Evolutionary conservation across 2,888 invertebrate genomes (phyloP).

Genomic region (Teinopalpus imperialis): DNA sequence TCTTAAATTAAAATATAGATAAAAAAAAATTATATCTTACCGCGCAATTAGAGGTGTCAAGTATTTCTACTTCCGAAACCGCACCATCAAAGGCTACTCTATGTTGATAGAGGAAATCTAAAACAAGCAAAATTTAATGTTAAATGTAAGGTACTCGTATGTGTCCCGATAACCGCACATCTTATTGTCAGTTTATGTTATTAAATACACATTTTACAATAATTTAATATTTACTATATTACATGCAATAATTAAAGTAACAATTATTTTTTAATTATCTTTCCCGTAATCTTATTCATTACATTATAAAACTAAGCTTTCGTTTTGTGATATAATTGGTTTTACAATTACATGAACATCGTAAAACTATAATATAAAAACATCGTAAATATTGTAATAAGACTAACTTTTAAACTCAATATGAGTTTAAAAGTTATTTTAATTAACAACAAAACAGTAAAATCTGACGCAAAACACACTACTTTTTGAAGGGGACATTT

Average conservation of each 20-base stretch:
- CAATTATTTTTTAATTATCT: neutral
- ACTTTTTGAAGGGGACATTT: slow-evolving; percentile 42
- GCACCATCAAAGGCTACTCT: slow-evolving; percentile 89
- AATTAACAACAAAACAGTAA: slow-evolving; percentile 21
- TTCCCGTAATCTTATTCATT: slow-evolving; percentile 1
- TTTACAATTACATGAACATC: slow-evolving; percentile 10
- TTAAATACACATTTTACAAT: no score
- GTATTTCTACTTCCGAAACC: slow-evolving; percentile 89
- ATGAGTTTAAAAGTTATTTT: slow-evolving; percentile 12
- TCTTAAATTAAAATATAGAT: no score
- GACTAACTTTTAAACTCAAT: slow-evolving; percentile 2
- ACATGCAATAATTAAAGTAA: neutral
- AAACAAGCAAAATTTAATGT: slow-evolving; percentile 73
- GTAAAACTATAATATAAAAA: slow-evolving; percentile 14
- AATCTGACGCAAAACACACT: slow-evolving; percentile 42
- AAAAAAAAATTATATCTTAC: no score
- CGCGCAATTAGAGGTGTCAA: slow-evolving; percentile 91
- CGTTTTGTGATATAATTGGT: slow-evolving; percentile 6
- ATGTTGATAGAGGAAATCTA: slow-evolving; percentile 91
- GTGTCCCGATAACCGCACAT: no score
- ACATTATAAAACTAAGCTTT: slow-evolving; percentile 4
- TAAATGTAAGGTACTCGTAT: no score
- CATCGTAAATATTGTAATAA: slow-evolving; percentile 17
- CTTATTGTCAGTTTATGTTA: no score
- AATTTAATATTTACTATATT: no score